These are phyloP conservation scores for Acrobasis suavella DNA, from an alignment of 2,888 invertebrate species.

Conservation along the genomic window DNA sequence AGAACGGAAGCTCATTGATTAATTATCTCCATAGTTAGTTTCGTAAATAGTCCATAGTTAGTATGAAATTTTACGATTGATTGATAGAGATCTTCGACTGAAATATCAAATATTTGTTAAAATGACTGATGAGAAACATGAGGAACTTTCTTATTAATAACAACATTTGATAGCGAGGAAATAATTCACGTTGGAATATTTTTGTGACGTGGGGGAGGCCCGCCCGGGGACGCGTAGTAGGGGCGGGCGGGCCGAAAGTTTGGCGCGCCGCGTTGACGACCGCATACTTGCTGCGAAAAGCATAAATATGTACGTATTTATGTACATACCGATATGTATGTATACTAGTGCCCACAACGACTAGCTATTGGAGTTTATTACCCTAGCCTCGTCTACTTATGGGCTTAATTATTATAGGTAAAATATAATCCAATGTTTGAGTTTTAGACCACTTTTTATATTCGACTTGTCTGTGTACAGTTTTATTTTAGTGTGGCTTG, in stretches of 20 bases:
- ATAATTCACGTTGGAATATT: neutral
- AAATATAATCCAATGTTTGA: no score
- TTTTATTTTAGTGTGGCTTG: no score
- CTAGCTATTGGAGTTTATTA: neutral
- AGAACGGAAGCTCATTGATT: no score
- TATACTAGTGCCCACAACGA: neutral
- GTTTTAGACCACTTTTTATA: no score
- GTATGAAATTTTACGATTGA: neutral
- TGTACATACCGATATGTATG: no score
- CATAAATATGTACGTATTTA: neutral
- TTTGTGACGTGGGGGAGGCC: neutral
- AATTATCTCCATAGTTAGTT: no score
- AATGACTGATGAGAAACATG: neutral
- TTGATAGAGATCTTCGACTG: no score
- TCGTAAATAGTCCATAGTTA: no score
- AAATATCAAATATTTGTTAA: neutral
- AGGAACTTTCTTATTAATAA: neutral
- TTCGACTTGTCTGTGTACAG: no score
- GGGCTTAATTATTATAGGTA: neutral
- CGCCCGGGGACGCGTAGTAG: neutral
- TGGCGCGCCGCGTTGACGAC: conserved; percentile 3
- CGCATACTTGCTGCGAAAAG: neutral
- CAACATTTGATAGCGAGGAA: neutral
- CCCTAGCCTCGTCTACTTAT: neutral
- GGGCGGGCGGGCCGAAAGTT: conserved; percentile 13